phyloP scores from a whole-genome alignment of 2,888 invertebrate genomes.

The Actias luna region DNA sequence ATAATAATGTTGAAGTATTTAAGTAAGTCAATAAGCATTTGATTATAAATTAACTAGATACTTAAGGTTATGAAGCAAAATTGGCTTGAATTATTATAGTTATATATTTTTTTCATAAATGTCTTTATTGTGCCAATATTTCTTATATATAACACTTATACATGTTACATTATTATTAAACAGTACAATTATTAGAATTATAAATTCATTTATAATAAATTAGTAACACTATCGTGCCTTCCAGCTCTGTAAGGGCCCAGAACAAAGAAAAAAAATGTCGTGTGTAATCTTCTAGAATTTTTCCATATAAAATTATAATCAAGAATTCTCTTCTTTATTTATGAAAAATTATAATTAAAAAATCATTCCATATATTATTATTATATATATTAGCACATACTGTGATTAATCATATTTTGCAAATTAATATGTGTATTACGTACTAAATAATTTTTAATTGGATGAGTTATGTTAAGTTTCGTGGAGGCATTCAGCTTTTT shows the following conservation, averaged over 20 bases:
- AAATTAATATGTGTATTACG: slow-evolving; percentile 37
- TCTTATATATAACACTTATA: slow-evolving; percentile 29
- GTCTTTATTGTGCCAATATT: slow-evolving; percentile 47
- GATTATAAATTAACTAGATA: slow-evolving; percentile 24
- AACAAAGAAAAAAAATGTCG: slow-evolving; percentile 36
- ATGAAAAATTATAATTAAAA: slow-evolving; percentile 41
- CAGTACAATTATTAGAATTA: slow-evolving; percentile 55
- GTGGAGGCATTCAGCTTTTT: slow-evolving; percentile 58
- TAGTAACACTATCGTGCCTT: slow-evolving; percentile 50
- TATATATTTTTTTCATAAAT: slow-evolving; percentile 26
- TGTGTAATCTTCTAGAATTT: slow-evolving; percentile 44
- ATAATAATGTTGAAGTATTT: slow-evolving; percentile 31
- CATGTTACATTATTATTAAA: slow-evolving; percentile 30
- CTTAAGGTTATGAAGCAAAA: slow-evolving; percentile 8
- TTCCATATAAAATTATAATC: slow-evolving; percentile 39
- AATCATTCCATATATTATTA: slow-evolving; percentile 62
- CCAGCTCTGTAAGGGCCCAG: slow-evolving; percentile 45
- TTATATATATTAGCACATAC: slow-evolving; percentile 59
- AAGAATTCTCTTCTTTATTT: slow-evolving; percentile 49
- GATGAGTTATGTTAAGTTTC: slow-evolving; percentile 66
- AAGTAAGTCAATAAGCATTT: slow-evolving; percentile 37
- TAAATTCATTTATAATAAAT: slow-evolving; percentile 36
- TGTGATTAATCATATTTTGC: slow-evolving; percentile 70
- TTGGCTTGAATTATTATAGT: slow-evolving; percentile 26
- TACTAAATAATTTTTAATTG: slow-evolving; percentile 42